Conservation (phyloP, 2,113 vertebrate species). For the Orientallactaga bullata region DNA sequence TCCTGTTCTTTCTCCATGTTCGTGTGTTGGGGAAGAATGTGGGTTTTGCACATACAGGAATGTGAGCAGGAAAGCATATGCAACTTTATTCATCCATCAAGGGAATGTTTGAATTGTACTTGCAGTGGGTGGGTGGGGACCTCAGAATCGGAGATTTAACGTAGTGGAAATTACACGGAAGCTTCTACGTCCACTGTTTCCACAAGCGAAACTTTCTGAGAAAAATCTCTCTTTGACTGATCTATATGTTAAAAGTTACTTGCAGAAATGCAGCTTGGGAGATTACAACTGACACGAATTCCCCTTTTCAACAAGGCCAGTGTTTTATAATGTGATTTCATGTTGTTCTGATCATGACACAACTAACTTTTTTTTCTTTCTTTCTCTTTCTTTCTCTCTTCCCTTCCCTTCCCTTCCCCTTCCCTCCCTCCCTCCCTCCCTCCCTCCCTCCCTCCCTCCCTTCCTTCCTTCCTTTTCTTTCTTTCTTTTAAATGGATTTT, state of each 20-base stretch:
- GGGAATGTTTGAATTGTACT: not conserved
- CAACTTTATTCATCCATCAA: not conserved
- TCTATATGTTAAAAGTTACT: constrained; percentile 14
- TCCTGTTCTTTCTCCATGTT: not conserved
- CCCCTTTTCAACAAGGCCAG: not conserved
- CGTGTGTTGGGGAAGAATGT: not conserved
- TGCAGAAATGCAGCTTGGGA: constrained; percentile 1
- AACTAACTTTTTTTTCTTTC: too few relatives aligned
- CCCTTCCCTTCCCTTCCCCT: too few relatives aligned
- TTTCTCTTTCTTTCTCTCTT: too few relatives aligned
- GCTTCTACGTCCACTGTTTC: not conserved
- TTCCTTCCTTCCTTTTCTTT: too few relatives aligned
- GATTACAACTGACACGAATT: constrained; percentile 6
- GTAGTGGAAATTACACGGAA: not conserved
- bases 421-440: too few relatives aligned
- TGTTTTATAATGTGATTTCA: not conserved
- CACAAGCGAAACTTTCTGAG: not conserved
- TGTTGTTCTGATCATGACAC: not conserved
- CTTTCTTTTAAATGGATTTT: too few relatives aligned
- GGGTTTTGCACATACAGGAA: not conserved
- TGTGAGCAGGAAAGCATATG: not conserved
- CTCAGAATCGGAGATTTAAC: not conserved
- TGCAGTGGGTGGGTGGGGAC: not conserved
- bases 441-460: too few relatives aligned
- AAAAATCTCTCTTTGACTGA: not conserved